Evolutionary conservation across 2,113 vertebrate genomes (phyloP).

Genomic region (Mustela nigripes): DNA sequence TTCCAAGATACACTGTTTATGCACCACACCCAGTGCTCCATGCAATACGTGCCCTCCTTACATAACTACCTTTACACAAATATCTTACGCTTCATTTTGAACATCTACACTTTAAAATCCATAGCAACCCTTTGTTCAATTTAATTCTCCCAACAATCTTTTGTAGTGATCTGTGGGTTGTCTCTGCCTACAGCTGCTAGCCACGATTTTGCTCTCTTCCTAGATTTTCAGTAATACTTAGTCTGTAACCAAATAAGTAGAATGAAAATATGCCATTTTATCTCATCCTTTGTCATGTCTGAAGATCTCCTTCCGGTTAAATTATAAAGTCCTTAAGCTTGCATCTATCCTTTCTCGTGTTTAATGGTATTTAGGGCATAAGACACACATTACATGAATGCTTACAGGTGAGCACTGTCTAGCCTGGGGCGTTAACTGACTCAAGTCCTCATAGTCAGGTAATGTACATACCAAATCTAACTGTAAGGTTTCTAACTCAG

Average conservation of each 20-base stretch:
- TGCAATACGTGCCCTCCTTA: background rate
- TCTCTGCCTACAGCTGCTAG: background rate
- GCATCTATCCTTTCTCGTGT: background rate
- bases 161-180: background rate
- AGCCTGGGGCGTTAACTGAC: background rate
- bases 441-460: background rate
- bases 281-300: background rate
- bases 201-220: background rate
- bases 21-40: too few relatives aligned
- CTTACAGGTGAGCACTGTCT: background rate
- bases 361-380: background rate
- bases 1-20: too few relatives aligned
- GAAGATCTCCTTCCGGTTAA: background rate
- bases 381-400: background rate
- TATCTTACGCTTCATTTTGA: background rate
- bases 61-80: background rate
- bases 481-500: background rate
- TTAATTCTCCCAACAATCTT: background rate
- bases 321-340: background rate
- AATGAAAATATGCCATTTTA: background rate
- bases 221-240: background rate
- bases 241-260: background rate
- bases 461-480: conserved; percentile 34
- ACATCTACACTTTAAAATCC: background rate
- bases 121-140: background rate